phyloP scores from a whole-genome alignment of 2,113 vertebrate genomes.

The Centropristis striata region DNA sequence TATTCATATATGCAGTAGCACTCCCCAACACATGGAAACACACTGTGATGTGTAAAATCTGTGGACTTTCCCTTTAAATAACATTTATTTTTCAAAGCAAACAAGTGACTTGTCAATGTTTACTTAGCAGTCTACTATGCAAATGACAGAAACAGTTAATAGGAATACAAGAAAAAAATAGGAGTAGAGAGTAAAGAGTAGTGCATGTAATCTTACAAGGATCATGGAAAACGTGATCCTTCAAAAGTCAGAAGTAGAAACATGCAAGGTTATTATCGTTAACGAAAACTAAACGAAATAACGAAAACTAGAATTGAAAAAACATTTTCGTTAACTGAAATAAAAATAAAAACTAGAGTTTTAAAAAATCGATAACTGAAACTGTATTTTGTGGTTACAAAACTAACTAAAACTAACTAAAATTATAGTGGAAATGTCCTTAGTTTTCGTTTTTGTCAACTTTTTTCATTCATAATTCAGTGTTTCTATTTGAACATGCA shows the following conservation, averaged over 20 bases:
- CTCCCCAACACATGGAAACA: not conserved
- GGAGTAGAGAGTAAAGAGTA: not conserved
- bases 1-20: not conserved
- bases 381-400: no score
- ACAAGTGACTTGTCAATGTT: not conserved
- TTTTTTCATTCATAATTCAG: no score
- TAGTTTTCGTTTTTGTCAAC: no score
- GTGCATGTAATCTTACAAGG: not conserved
- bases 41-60: not conserved
- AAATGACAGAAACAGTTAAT: not conserved
- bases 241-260: not conserved
- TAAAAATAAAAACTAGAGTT: no score
- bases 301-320: no score
- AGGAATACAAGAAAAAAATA: not conserved
- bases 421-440: no score
- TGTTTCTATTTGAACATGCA: no score
- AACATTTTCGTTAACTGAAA: no score
- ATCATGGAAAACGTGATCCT: not conserved
- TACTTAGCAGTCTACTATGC: not conserved
- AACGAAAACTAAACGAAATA: no score
- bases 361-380: no score
- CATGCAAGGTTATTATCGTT: no score
- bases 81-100: not conserved
- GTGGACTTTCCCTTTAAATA: not conserved
- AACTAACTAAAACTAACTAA: no score